Base-by-base conservation (phyloP, 2,888 invertebrate species). In the Bellardia bayeri region DNA sequence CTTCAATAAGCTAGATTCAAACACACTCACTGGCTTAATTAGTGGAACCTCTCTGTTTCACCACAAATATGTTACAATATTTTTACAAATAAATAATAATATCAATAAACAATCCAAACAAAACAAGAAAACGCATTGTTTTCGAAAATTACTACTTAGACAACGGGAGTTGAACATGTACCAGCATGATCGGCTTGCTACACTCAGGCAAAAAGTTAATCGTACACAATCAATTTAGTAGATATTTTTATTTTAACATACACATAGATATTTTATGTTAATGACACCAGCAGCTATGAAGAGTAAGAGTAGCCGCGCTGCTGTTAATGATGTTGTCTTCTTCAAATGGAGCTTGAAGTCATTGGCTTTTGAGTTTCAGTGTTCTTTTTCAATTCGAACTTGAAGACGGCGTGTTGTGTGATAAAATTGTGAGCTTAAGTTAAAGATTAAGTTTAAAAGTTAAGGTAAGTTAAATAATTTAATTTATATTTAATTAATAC, bases 61-160 rank as follows among this genome's bases (percentile, higher is more conserved):
- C 5, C 61, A 14, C 7, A 63, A 63, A 63, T 14, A 63, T 37
- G n/a, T 63, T 37, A 37, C 61, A 63, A 63, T 33, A 64, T 3
- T 8, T 23, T 64, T 9, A 11, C 37, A 63, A 33, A 58, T 33
- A 33, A 56, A 51, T n/a, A 14, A 14, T 61, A 33, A 30, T 7
- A 16, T 42, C 9, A 56, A 49, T 7, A 66, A 56, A 56, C 40
- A 14, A 66, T 40, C 51, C 2, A 23, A 54, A 78, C 68, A 68
- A 66, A 37, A 54, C 40, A 54, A 64, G 23, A 61, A 76, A 75
- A 78, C 11, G 30, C 45, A 64, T 78, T 83, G 83, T 78, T 74
- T 45, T 16, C 1, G 42, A 37, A 75, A 64, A n/a, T 30, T 40
- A 51, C 51, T 3, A 61, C 42, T 42, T 9, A 9, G 33, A 58